Conservation (phyloP, 2,113 vertebrate genomes). For the Steatornis caripensis region DNA sequence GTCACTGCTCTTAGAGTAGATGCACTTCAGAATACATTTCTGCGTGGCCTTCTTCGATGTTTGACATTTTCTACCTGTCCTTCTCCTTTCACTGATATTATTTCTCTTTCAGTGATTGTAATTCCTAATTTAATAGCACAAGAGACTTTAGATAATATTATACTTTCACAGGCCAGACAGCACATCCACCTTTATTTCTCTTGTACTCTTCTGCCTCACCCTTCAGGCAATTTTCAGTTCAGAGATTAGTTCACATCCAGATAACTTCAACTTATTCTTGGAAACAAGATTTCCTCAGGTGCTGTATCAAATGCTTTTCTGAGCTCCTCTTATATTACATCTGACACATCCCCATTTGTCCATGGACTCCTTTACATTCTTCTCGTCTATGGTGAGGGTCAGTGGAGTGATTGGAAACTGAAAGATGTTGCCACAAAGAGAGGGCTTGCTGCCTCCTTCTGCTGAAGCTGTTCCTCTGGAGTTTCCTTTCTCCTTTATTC, state of each 20-base stretch:
- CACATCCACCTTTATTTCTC: not conserved
- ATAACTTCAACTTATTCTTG: not conserved
- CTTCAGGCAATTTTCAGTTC: not conserved
- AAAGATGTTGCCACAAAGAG: not conserved
- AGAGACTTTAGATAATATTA: not conserved
- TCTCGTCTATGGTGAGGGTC: not conserved
- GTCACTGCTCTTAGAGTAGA: rapidly evolving
- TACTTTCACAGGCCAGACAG: not conserved
- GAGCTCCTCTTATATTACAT: not conserved
- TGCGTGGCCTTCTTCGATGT: not conserved
- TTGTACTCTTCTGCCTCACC: not conserved
- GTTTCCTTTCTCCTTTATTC: not conserved
- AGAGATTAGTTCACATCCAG: not conserved
- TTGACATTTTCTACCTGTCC: not conserved
- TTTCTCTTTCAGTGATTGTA: not conserved
- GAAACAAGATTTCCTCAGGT: not conserved
- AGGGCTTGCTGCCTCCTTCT: not conserved
- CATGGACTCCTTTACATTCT: not conserved
- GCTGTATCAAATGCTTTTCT: not conserved
- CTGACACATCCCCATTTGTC: not conserved
- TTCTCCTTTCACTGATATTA: not conserved
- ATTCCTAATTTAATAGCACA: not conserved
- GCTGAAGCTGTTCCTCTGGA: not conserved
- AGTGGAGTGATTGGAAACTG: not conserved
- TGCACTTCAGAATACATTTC: not conserved